Base-by-base conservation (phyloP, 2,888 invertebrate species). In the Watsonalla binaria region DNA sequence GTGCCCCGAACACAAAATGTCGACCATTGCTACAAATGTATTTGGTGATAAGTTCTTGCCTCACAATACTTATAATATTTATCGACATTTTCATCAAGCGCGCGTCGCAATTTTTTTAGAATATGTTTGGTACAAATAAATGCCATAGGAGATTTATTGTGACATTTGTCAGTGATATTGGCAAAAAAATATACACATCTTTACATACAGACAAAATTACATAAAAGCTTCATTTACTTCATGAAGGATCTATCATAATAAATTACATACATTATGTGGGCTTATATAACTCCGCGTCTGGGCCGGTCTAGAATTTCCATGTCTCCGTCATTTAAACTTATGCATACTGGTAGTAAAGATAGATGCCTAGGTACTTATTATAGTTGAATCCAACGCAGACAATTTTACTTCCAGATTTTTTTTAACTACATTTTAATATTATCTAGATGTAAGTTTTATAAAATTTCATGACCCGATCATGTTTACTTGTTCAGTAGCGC, bases 71-170 rank as follows among this genome's bases (percentile, higher is more conserved):
- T n/a, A n/a, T n/a, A n/a, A 24, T 24, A 24, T 24, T 24, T 24
- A 24, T 4, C 24, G 24, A 24, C 24, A 24, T 24, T 24, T 24
- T 24, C 1, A 24, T 24, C 24, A 24, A 24, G 24, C 24, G 24
- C 24, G 4, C 24, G 24, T 24, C 24, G 24, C 24, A 24, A 24
- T 2, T 24, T 2, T 24, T 24, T 49, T 50, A 24, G 46, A 50
- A 50, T 56, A 60, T 55, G 54, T 56, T 59, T 68, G 66, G 54
- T 73, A 65, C 60, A 73, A 73, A 76, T 82, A 82, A 82, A 82
- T 82, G 82, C 82, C 76, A 68, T 70, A 74, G 58, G 62, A 70
- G 63, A 73, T 70, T 65, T 58, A 69, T 61, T 59, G 54, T 59
- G 64, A 64, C 58, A 55, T 57, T 45, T 59, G 54, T 54, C 13